phyloP scores from a whole-genome alignment of 2,113 vertebrate species.

The Apteryx mantelli region DNA sequence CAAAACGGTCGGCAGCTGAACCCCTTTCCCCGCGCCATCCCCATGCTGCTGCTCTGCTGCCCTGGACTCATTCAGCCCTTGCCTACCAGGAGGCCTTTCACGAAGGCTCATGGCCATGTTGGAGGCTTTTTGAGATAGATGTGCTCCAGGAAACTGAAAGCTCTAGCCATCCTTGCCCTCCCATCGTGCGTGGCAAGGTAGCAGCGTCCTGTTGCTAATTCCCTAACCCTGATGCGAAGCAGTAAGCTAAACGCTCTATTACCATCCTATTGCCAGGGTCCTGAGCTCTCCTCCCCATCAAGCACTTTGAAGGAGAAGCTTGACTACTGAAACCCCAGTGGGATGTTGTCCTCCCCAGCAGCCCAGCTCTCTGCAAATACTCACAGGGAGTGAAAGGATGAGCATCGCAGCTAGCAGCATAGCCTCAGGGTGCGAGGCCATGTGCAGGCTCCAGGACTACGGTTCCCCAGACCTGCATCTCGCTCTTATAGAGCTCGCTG shows the following conservation, averaged over 20 bases:
- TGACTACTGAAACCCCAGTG: too few species aligned
- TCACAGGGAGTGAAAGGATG: not conserved
- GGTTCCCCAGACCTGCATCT: fast-evolving
- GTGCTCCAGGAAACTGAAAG: not conserved
- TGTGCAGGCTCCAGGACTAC: not conserved
- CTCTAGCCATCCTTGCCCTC: not conserved
- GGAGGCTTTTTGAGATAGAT: too few species aligned
- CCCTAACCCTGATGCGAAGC: not conserved
- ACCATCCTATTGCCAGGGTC: too few species aligned
- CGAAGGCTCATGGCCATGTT: not conserved
- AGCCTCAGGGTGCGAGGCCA: fast-evolving
- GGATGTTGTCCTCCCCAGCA: not conserved
- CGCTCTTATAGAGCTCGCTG: not conserved
- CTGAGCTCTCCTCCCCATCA: not conserved
- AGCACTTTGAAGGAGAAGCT: not conserved
- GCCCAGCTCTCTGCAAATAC: not conserved
- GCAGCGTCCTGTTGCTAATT: not conserved
- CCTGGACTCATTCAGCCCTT: not conserved
- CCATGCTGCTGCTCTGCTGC: not conserved
- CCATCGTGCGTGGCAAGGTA: not conserved
- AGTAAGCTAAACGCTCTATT: not conserved
- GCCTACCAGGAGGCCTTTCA: not conserved
- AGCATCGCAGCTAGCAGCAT: fast-evolving
- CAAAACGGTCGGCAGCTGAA: not conserved
- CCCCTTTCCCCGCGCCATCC: not conserved